Evolutionary conservation across 2,888 invertebrate genomes (phyloP).

Genomic region (Lacanobia oleracea): DNA sequence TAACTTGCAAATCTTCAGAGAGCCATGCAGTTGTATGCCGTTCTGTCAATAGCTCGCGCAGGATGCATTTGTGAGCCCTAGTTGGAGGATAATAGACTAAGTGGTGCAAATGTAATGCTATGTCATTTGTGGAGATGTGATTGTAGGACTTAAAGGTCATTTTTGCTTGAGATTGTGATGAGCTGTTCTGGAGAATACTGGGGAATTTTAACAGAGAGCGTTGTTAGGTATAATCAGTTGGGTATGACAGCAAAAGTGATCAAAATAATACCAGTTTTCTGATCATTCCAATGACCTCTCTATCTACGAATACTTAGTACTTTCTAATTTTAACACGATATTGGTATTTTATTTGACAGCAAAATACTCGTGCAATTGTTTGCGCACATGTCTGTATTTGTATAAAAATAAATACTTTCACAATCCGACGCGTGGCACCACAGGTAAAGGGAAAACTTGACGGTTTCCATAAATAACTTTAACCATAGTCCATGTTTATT

Average conservation of each 20-base stretch:
- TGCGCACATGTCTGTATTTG: slow-evolving; percentile 15
- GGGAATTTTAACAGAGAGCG: no score
- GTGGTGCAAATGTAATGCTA: slow-evolving; percentile 29
- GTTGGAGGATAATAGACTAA: slow-evolving; percentile 43
- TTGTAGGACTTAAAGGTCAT: not conserved
- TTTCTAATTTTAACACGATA: slow-evolving; percentile 24
- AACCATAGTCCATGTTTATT: not conserved
- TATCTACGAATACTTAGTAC: not conserved
- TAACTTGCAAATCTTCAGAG: slow-evolving; percentile 58
- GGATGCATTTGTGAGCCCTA: slow-evolving; percentile 38
- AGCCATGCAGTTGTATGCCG: slow-evolving; percentile 21
- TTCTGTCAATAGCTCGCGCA: slow-evolving; percentile 49
- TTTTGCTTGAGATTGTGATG: not conserved
- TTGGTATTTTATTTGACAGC: slow-evolving; percentile 13
- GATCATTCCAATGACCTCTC: no score
- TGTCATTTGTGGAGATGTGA: not conserved
- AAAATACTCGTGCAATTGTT: slow-evolving; percentile 10
- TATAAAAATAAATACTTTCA: slow-evolving; percentile 35
- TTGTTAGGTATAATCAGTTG: no score
- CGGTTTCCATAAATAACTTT: slow-evolving; percentile 3
- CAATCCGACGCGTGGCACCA: slow-evolving; percentile 18
- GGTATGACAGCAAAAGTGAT: no score
- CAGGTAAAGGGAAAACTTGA: slow-evolving; percentile 22
- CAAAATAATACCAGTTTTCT: no score
- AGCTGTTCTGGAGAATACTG: not conserved